Evolutionary conservation across 2,113 vertebrate genomes (phyloP), one percentile per base, ranked within the genome.

Genomic region (Anhinga rufa): DNA sequence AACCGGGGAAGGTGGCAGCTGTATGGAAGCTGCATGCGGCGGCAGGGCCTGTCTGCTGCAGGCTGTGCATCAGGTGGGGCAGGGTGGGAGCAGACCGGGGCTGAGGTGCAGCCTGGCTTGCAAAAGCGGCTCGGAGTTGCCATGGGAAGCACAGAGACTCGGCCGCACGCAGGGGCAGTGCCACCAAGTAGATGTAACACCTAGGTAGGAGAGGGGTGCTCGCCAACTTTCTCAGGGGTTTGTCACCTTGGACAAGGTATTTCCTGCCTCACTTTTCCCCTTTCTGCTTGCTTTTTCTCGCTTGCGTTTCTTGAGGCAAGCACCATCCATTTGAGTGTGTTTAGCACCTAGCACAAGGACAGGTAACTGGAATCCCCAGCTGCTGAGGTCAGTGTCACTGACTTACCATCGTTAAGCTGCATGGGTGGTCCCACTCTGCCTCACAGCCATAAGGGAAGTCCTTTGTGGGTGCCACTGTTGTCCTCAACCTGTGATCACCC

Each of bases 1-100:
- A 55, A 54, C 20, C 0, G 2, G 48, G 3, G 65, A 17, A 25
- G 40, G 9, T 17, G 49, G 58, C 14, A 10, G 68, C 57, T 11
- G 55, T 17, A 22, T 0, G 5, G 55, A 17, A 62, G 65, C n/a
- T 8, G 19, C 4, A 0, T 9, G 57, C 12, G 57, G 19, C 44
- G 72, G 49, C 31, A 6, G 48, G n/a, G 25, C 12, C 44, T 2
- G 3, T 29, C n/a, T 25, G 55, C 24, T 46, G 61, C 24, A 17
- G 21, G 44, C 87, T 52, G 49, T 17, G 75, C 36, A 21, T 61
- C 12, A 13, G 32, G 24, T 42, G 64, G 12, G 58, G 29, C 34
- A 32, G 70, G 42, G 42, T 46, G 42, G 48, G 57, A n/a, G n/a
- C 31, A 5, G 36, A 8, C 0, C 4, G 57, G 40, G 26, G 38